A percentile compares a stretch with the other conserved stretches of the same genome.
These are phyloP conservation scores for Laticauda colubrina DNA, from an alignment of 2,113 vertebrate genomes.

Conservation along the genomic window DNA sequence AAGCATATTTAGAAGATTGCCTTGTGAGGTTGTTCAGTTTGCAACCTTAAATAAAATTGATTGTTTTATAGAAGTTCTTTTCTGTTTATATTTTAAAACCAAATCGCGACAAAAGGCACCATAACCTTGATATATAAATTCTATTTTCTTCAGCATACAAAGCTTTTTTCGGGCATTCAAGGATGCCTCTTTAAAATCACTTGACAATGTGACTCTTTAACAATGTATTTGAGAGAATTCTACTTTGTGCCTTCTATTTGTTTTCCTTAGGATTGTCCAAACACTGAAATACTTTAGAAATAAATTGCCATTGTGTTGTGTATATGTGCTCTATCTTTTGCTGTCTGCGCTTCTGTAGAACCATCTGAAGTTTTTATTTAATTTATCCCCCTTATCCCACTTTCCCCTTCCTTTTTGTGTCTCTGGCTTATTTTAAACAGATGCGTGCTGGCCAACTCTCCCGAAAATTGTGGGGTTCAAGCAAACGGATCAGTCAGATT, in stretches of 20 bases:
- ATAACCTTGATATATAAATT: neutral
- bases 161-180: constrained; percentile 5
- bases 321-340: constrained; percentile 47
- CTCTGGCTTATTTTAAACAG: constrained; percentile 81
- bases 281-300: constrained; percentile 39
- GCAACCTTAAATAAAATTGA: constrained; percentile 17
- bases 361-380: constrained; percentile 62
- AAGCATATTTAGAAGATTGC: constrained; percentile 5
- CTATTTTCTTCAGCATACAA: neutral
- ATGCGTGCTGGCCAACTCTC: constrained; percentile 94
- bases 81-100: constrained; percentile 17
- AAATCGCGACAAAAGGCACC: neutral
- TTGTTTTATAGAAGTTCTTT: constrained; percentile 29
- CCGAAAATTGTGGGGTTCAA: constrained; percentile 96
- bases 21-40: constrained; percentile 24
- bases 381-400: constrained; percentile 63
- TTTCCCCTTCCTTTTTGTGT: constrained; percentile 58
- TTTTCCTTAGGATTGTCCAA: constrained; percentile 45
- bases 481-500: constrained; percentile 91
- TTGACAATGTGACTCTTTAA: constrained; percentile 22
- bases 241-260: constrained; percentile 43
- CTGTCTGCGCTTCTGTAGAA: constrained; percentile 62
- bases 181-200: neutral
- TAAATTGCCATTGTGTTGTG: constrained; percentile 41
- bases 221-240: constrained; percentile 12